Base-by-base conservation (phyloP, 2,113 vertebrate species). In the Syngnathus typhle region DNA sequence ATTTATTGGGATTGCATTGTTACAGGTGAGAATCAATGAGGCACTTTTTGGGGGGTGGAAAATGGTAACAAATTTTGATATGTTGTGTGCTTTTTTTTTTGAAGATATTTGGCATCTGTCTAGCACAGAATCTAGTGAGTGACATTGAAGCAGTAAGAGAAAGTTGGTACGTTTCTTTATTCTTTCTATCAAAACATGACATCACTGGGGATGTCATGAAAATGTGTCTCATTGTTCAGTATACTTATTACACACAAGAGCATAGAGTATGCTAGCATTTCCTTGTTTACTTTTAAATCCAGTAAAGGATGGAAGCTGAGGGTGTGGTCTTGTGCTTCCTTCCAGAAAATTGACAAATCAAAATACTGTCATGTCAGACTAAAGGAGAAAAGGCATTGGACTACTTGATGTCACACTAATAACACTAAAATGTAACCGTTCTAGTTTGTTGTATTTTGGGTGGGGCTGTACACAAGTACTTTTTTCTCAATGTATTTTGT, bases 121-220 rank as follows among this genome's bases (percentile, higher is more conserved):
- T 99, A 90, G 95, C 97, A 46, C 97, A 99, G 91, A 99, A 99
- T 85, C 90, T 99, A 70, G 94, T 99, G 82, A 98, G 96, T 68
- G 97, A 99, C 86, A 98, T 99, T 54, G 96, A 99, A 85, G 96
- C 96, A 39, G 96, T 99, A 76, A 92, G 95, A 91, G 96, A 95
- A 70, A 99, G 95, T 85, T 99, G 97, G 97, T 98, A 92, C 83
- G 92, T 65, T 54, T 88, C 60, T 13, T 18, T 55, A 43, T 7
- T 15, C 1, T 62, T 60, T 18, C 0, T 60, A 54, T 23, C n/a
- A 15, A 60, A 43, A 1, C 4, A 39, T 10, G 54, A 3, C 15
- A 12, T 44, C 7, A 56, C 19, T 58, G 8, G 0, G 10, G 2
- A 32, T 36, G 23, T 6, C 10, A 56, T 56, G 23, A 32, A 15